Conservation (phyloP, 2,797 vertebrate genomes). For the Acanthis flammea region DNA sequence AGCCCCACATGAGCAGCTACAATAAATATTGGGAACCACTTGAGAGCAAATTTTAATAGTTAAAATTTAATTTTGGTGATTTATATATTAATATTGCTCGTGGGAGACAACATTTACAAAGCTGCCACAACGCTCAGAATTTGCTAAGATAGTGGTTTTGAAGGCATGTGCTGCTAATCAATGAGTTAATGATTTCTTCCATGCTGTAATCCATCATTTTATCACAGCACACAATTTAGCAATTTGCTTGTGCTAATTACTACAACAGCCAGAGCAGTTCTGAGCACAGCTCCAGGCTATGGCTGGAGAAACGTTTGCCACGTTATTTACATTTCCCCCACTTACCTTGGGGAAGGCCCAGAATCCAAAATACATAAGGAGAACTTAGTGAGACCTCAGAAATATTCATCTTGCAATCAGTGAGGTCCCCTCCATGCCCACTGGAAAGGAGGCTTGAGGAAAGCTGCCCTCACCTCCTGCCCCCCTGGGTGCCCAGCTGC, state of each 20-base stretch:
- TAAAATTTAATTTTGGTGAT: background rate
- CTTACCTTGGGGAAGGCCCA: background rate
- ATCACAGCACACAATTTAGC: constrained; percentile 52
- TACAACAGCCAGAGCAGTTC: constrained; percentile 29
- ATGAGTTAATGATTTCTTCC: constrained; percentile 54
- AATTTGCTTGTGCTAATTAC: constrained; percentile 65
- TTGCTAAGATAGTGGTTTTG: constrained; percentile 19
- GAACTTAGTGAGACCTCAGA: background rate
- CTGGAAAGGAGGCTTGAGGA: background rate
- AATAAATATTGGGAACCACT: background rate
- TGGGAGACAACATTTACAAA: background rate
- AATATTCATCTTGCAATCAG: background rate
- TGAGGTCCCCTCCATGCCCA: rapidly evolving
- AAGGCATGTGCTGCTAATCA: constrained; percentile 53
- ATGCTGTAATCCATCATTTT: constrained; percentile 61
- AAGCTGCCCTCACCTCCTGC: background rate
- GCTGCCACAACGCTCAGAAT: background rate
- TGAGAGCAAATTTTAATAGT: background rate
- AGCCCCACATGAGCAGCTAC: background rate
- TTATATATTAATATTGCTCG: background rate
- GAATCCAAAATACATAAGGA: background rate
- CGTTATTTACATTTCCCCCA: background rate
- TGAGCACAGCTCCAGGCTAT: constrained; percentile 30
- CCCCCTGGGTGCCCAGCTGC: rapidly evolving
- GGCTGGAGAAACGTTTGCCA: background rate